Base-by-base conservation (phyloP, 2,113 vertebrate genomes). In the Uria lomvia region DNA sequence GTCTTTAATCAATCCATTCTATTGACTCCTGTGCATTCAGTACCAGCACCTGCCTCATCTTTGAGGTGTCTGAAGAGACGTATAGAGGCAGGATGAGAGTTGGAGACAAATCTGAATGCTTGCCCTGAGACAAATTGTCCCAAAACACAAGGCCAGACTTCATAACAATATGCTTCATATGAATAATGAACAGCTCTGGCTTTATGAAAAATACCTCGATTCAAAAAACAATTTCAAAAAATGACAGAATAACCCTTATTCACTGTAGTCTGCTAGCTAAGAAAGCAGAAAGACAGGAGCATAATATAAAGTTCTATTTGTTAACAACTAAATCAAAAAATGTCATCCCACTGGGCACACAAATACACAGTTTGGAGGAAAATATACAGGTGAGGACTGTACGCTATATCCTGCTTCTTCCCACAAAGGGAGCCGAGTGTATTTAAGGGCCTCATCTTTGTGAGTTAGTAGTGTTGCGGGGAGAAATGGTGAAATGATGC, bases 311-410 rank as follows among this genome's bases (percentile, higher is more conserved):
- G 27, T 85, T 92, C 50, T 88, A 27, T 87, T 94, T 86, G 32
- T 62, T 96, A 87, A 83, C 85, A 94, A 38, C 36, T 63, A 78
- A 92, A 92, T 96, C 11, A 96, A 89, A 85, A 86, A 83, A 77
- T 89, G 86, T 82, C 90, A 73, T 96, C 65, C 77, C 70, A 43
- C 45, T 80, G 67, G 58, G 70, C 63, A 65, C 36, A 66, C 66
- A 91, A 91, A 88, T 72, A 87, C 30, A 63, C 22, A 42, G 55
- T 86, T 72, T 89, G 79, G 47, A 92, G 58, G 86, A 95, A 91
- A 86, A 92, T 92, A 87, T 73, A 59, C 55, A 73, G 65, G 70
- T 83, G 38, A 70, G 52, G 75, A 73, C 40, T 82, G 42, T 40
- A 4, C 7, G 11, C 17, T 36, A 65, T 49, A 91, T 96, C 52